Evolutionary conservation across 2,888 invertebrate genomes (phyloP).

Genomic region (Drosophila pegasa): DNA sequence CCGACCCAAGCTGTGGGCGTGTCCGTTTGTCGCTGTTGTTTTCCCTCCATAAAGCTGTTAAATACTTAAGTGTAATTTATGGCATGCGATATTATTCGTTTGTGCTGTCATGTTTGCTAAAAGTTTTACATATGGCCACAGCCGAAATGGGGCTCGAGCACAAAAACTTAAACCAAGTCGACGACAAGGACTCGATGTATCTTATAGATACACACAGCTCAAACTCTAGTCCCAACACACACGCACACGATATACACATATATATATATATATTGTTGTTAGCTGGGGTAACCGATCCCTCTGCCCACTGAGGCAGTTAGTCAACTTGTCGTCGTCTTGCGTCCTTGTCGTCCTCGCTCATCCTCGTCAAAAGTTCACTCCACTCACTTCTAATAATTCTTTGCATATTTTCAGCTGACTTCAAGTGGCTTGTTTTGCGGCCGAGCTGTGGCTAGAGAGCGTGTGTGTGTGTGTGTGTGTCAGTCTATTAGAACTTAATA

Average conservation of each 20-base stretch:
- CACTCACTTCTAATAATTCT: slow-evolving; percentile 62
- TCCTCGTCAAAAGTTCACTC: slow-evolving; percentile 36
- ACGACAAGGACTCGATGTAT: slow-evolving; percentile 41
- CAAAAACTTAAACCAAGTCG: slow-evolving; percentile 44
- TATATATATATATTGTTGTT: slow-evolving; percentile 29
- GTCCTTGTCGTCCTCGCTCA: slow-evolving; percentile 3
- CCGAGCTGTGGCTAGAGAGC: slow-evolving; percentile 19
- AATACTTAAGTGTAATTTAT: slow-evolving; percentile 79
- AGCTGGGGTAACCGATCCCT: slow-evolving; percentile 9
- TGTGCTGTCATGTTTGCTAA: slow-evolving; percentile 74
- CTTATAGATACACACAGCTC: slow-evolving; percentile 18
- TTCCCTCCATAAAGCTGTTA: slow-evolving; percentile 76
- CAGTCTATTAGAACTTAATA: slow-evolving; percentile 73
- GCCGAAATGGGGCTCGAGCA: slow-evolving; percentile 14
- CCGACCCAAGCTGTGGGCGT: slow-evolving; percentile 52
- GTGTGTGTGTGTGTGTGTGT: slow-evolving; percentile 4
- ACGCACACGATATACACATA: not conserved
- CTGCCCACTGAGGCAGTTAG: slow-evolving; percentile 44
- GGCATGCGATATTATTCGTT: slow-evolving; percentile 77
- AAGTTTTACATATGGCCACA: slow-evolving; percentile 75
- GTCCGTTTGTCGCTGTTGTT: slow-evolving; percentile 43
- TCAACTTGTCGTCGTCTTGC: slow-evolving; percentile 52
- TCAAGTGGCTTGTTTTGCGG: slow-evolving; percentile 58
- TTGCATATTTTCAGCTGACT: slow-evolving; percentile 65
- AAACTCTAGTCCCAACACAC: slow-evolving; percentile 21